Base-by-base conservation (phyloP, 2,888 invertebrate species). In the Cotesia congregata region DNA sequence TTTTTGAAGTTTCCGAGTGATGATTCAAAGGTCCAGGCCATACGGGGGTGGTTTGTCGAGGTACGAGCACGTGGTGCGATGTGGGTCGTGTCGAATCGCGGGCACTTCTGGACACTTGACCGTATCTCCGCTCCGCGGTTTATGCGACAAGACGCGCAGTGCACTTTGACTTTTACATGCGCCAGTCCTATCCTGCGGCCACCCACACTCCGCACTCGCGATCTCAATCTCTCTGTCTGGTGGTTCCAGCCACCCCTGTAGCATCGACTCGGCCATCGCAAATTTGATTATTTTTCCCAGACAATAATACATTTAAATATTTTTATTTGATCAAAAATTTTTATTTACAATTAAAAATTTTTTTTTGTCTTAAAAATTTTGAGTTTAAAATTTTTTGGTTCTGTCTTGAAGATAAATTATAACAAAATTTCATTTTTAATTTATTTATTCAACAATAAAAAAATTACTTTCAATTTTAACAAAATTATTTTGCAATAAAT, bases 61-160 rank as follows among this genome's bases (percentile, higher is more conserved):
- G 20, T 12, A 50, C 12, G 50, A 50, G 50, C 50, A 50, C 50
- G 50, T 50, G 50, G 50, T 50, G 50, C 12, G 50, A 50, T 50
- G 50, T 50, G 7, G 50, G 50, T 50, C 50, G 50, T 50, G 12
- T 50, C 50, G 50, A 67, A 72, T 67, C 67, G 72, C 76, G 67
- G 72, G 61, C 17, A 65, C 71, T 71, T 75, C 71, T 72, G 67
- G 17, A 50, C 15, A 41, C 12, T 62, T 38, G 40, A 62, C 3
- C 12, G 62, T 71, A 65, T 71, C 50, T 38, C 40, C 50, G 71
- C 50, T 38, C 40, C 50, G 71, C 75, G 65, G 59, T 71, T 68
- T 75, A 67, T 75, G 75, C 75, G 71, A 59, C 67, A 38, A 60
- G 59, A 67, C 17, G 76, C 76, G 76, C 76, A 61, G 9, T 75